Evolutionary conservation across 2,888 invertebrate genomes (phyloP), one percentile per base, ranked within the genome.

Genomic region (Lithophane ornitopus): DNA sequence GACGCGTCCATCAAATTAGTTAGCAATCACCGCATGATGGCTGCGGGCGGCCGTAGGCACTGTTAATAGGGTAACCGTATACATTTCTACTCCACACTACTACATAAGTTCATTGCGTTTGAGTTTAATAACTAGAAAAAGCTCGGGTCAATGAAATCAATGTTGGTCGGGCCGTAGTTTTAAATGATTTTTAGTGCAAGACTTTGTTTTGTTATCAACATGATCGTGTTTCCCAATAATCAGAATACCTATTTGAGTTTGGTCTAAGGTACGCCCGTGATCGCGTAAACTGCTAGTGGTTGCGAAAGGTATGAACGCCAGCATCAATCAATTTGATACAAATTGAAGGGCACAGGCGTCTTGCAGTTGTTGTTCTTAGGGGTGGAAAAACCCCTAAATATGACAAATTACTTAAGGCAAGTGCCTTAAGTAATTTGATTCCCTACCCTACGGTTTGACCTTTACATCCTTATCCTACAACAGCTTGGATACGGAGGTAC

Each of bases 1-100:
- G 72, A 70, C 52, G 49, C 44, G 61, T 84, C 73, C 77, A 80
- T 80, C 70, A 76, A 77, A 84, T 83, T 76, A 76, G 72, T 62
- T 49, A 56, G 59, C 72, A 76, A 82, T 72, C 71, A 72, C 54
- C n/a, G 69, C 46, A 67, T 52, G 59, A 54, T 66, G 46, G 62
- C 56, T 61, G 62, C 54, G 59, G 34, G 63, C 19, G 22, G 41
- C 41, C 3, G 61, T 46, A 28, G 39, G 26, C 28, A 59, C 58
- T 12, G 28, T 44, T 49, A 44, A 76, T 59, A 52, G 14, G 9
- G 41, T 28, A 26, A 49, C 41, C 22, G 12, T 56, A 22, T 6
- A 26, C 9, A 16, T 76, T 28, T 16, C 22, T 39, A 44, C 9
- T 34, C 3, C 9, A 8, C 11, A 22, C 3, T 52, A 68, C 6